Base-by-base conservation (phyloP, 2,888 invertebrate species). In the Diplazon laetatorius region DNA sequence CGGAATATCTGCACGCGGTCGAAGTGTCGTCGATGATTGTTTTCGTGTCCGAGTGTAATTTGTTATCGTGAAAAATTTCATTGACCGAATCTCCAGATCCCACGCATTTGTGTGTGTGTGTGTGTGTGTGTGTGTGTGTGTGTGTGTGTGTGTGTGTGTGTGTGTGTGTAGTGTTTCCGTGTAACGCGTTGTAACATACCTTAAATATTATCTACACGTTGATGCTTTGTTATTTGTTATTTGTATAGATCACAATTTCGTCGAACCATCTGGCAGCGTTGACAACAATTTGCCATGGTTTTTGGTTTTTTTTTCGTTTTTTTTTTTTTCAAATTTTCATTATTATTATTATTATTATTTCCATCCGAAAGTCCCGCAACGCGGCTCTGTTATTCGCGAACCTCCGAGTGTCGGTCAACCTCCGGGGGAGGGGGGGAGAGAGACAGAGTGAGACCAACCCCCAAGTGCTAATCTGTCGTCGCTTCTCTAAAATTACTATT, bases 191-290 rank as follows among this genome's bases (percentile, higher is more conserved):
- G 70, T 80, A 80, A 80, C 80, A 76, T 83, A 82, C 84, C 86
- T 88, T 88, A 89, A 88, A 85, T 88, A 88, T 86, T 85, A 88
- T 88, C 87, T 89, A 89, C 89, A 87, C 88, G 83, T 87, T 87
- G 87, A 88, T 89, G 87, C 84, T 88, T 88, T 86, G 86, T 88
- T 86, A 89, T 88, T 89, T 88, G 84, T 88, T 86, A 85, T 83
- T 87, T 86, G 80, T 87, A 88, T 89, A 89, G 88, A 89, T 89
- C 89, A 89, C 89, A 89, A 89, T 89, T 86, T 89, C n/a, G 87
- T 89, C 89, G 87, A 88, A 89, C 89, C 88, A 88, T 85, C 86
- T 85, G 85, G 85, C 87, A 85, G 83, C 87, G 80, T n/a, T n/a
- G n/a, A n/a, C n/a, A 89, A 87, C 86, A 83, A 82, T 79, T 76